Base-by-base conservation (phyloP, 2,113 vertebrate genomes). In the Dolichallabes microphthalmus region DNA sequence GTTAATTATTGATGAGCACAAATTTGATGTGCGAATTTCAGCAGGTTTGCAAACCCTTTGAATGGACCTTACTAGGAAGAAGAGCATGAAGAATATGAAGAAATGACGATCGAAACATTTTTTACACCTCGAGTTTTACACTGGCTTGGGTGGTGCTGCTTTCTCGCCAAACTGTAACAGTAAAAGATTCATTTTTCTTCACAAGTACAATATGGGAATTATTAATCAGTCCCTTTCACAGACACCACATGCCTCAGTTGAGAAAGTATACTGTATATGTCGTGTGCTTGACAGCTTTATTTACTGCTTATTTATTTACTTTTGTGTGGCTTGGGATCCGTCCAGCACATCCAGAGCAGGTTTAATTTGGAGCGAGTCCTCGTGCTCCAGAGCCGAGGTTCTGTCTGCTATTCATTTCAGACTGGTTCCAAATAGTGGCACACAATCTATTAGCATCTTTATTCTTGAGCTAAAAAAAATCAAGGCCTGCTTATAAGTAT, bases 401-500 rank as follows among this genome's bases (percentile, higher is more conserved):
- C 75, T 83, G 80, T 68, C 55, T 63, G 30, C 9, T n/a, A 17
- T 39, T 85, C 30, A 39, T 74, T 73, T 68, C 71, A 20, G 15
- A 39, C 30, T n/a, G 75, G n/a, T 71, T n/a, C 68, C 61, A 39
- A 64, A 82, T 77, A 85, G 57, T 39, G 35, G 27, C n/a, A 25
- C 66, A 11, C 55, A 78, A 35, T 61, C 80, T 76, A 77, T 76
- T 81, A 73, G 30, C 32, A 57, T 84, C 57, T 64, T 45, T 89
- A 58, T 19, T 32, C 3, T 55, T n/a, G 17, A 32, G 15, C 25
- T 25, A 68, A 17, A 52, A 63, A 15, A 84, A 84, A 81, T 77
- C 12, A 22, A 9, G 50, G 66, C 25, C 60, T 80, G 52, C 74
- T 90, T 83, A 79, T 88, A 86, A 85, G 81, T 50, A 74, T 14